Conservation (phyloP, 2,888 invertebrate species). For the Stratiomys singularior region DNA sequence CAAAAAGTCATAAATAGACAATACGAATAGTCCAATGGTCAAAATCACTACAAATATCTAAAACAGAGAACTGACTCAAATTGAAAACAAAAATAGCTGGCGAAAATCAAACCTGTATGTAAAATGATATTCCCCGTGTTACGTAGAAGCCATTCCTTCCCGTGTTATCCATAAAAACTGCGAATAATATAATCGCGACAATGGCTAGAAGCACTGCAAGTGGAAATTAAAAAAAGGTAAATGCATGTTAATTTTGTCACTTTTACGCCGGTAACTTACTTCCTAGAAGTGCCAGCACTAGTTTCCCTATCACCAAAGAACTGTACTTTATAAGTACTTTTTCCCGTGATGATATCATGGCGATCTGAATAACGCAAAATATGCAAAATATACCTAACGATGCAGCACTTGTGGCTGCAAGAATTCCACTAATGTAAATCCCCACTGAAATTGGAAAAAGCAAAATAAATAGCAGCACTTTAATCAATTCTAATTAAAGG, state of each 20-base stretch:
- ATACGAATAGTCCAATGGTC: conserved; percentile 79
- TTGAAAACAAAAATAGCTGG: background rate
- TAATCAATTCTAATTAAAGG: background rate
- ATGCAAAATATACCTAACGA: conserved; percentile 81
- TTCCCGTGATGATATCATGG: conserved; percentile 88
- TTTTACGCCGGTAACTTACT: conserved; percentile 68
- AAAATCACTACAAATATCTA: conserved; percentile 83
- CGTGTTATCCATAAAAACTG: conserved; percentile 85
- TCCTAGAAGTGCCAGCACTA: conserved; percentile 79
- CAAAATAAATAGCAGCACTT: background rate
- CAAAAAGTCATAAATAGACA: conserved; percentile 83
- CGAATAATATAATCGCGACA: conserved; percentile 83
- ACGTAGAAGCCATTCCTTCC: conserved; percentile 77
- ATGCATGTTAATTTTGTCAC: background rate
- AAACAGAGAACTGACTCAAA: background rate
- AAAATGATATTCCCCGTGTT: conserved; percentile 84
- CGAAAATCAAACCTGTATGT: conserved; percentile 76
- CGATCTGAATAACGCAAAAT: conserved; percentile 82
- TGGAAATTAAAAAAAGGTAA: conserved; percentile 34
- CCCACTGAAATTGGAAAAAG: conserved; percentile 71
- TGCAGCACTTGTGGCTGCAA: conserved; percentile 79
- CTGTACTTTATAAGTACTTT: conserved; percentile 82
- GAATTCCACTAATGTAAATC: conserved; percentile 83
- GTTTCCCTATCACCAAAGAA: conserved; percentile 79
- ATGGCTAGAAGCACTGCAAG: conserved; percentile 81